phyloP scores from a whole-genome alignment of 2,797 vertebrate genomes.

The Chaetophractus vellerosus region DNA sequence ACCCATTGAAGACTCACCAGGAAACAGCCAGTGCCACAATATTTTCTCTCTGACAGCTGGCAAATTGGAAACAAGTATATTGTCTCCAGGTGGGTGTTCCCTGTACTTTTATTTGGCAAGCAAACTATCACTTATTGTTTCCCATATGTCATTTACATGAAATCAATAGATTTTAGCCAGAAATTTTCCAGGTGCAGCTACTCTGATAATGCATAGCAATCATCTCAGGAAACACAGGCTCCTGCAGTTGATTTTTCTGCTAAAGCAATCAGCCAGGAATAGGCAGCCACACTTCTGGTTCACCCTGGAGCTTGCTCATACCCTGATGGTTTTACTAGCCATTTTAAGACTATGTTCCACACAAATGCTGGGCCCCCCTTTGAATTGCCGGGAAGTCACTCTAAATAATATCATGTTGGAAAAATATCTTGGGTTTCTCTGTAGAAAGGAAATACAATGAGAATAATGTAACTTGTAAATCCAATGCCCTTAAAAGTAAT shows the following conservation, averaged over 20 bases:
- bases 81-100: not conserved
- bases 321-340: conserved; percentile 54
- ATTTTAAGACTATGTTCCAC: conserved; percentile 40
- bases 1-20: not conserved
- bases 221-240: conserved; percentile 58
- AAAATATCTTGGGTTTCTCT: conserved; percentile 63
- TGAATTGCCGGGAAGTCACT: conserved; percentile 59
- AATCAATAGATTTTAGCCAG: conserved; percentile 43
- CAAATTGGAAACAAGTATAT: conserved; percentile 46
- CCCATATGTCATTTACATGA: not conserved
- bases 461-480: conserved; percentile 47
- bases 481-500: conserved; percentile 24
- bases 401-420: conserved; percentile 19
- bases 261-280: conserved; percentile 54
- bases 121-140: conserved; percentile 13
- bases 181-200: conserved; percentile 58
- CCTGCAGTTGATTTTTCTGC: conserved; percentile 67
- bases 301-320: conserved; percentile 32
- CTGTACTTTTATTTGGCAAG: conserved; percentile 26
- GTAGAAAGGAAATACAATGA: conserved; percentile 34
- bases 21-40: not conserved
- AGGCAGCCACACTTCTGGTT: conserved; percentile 31
- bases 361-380: conserved; percentile 12
- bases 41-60: not conserved
- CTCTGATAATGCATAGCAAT: not conserved